Percentiles rank a stretch among this genome's conserved stretches.
Evolutionary conservation across 1,140 invertebrate species (phyloP).

Genomic region (Leptinotarsa defecta): DNA sequence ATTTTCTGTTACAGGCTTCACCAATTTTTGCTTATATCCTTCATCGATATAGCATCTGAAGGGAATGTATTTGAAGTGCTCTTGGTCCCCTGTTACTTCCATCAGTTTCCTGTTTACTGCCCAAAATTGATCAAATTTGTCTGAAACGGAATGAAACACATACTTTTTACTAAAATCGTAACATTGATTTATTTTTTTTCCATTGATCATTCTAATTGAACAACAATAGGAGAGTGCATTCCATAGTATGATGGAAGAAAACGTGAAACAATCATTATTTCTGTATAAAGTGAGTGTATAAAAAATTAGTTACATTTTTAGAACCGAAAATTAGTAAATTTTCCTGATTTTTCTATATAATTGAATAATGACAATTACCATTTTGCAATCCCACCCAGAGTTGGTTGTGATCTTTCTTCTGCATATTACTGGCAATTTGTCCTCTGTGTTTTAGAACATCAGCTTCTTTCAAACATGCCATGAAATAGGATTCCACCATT

Average conservation of each 20-base stretch:
- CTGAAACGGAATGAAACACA: constrained; percentile 57
- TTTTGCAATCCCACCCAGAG: constrained; percentile 93
- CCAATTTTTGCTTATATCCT: constrained; percentile 75
- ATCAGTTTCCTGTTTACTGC: constrained; percentile 93
- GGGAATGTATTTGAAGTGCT: constrained; percentile 91
- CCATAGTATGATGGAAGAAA: no score
- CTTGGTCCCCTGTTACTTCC: constrained; percentile 76
- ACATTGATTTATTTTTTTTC: no score
- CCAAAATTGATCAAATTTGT: constrained; percentile 99
- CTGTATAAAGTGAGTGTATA: no score
- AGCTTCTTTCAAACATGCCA: constrained; percentile 96
- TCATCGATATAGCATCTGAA: constrained; percentile 86
- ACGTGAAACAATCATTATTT: no score
- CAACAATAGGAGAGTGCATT: no score
- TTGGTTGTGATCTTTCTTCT: constrained; percentile 96
- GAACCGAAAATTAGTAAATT: no score
- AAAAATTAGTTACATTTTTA: no score
- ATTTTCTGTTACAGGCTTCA: constrained; percentile 74
- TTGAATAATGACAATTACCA: constrained; percentile 62
- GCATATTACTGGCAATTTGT: constrained; percentile 91
- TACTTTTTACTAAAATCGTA: constrained; percentile 1
- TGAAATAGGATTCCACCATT: constrained; percentile 89
- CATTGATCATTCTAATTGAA: no score
- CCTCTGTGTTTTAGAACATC: constrained; percentile 94
- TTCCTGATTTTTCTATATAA: no score